Conservation (phyloP, 2,888 invertebrate genomes). For the Azorinus chamasolen region DNA sequence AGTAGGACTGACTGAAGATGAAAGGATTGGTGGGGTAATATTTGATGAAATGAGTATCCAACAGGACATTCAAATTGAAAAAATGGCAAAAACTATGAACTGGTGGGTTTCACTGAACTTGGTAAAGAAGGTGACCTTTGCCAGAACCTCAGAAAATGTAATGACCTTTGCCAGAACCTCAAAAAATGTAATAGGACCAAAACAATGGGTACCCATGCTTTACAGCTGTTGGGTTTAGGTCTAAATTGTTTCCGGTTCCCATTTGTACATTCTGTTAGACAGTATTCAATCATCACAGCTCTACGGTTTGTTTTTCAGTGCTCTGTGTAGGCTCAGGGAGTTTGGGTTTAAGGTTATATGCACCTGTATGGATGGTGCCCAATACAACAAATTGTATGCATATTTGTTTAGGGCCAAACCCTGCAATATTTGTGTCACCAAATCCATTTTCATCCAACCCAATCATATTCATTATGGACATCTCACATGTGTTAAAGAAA, state of each 20-base stretch:
- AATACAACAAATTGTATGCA: constrained; percentile 38
- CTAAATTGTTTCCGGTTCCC: constrained; percentile 54
- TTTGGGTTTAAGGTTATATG: constrained; percentile 44
- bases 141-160: too few species aligned
- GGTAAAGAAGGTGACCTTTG: constrained; percentile 29
- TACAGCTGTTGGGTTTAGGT: constrained; percentile 50
- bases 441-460: constrained; percentile 24
- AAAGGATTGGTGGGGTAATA: constrained; percentile 48
- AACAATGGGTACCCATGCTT: constrained; percentile 41
- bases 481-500: constrained; percentile 59
- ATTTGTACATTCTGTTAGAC: constrained; percentile 44
- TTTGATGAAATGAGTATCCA: constrained; percentile 63
- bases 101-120: constrained; percentile 44
- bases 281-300: constrained; percentile 35
- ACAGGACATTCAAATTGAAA: constrained; percentile 50
- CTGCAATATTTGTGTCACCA: constrained; percentile 8
- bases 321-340: constrained; percentile 20
- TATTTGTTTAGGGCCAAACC: constrained; percentile 17
- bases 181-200: constrained; percentile 13
- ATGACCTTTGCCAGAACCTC: neutral
- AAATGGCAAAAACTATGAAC: too few species aligned
- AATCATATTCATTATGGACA: constrained; percentile 48
- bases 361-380: constrained; percentile 60
- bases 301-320: constrained; percentile 39
- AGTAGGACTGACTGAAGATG: constrained; percentile 28